Percentiles rank a stretch among this genome's conserved stretches.
phyloP scores from a whole-genome alignment of 30 jellyfish, hydroid and myxozoan species.

The Chironex yamaguchii region DNA sequence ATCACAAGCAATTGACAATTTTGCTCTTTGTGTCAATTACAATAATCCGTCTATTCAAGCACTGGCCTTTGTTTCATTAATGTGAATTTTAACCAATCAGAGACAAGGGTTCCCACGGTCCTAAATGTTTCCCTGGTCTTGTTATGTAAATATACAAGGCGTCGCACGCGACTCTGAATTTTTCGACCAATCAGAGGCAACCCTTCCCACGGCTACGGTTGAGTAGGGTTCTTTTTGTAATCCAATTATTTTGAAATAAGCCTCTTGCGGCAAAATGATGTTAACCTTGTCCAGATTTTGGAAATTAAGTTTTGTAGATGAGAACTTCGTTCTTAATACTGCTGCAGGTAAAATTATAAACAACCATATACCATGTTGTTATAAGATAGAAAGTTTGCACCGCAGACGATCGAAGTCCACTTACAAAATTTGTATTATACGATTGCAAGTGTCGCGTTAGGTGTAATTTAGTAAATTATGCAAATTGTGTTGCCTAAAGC shows the following conservation, averaged over 20 bases:
- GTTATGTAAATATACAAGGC: constrained; percentile 4
- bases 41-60: constrained; percentile 81
- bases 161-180: constrained; percentile 87
- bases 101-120: constrained; percentile 86
- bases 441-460: too few relatives aligned
- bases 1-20: neutral
- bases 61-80: constrained; percentile 58
- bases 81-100: constrained; percentile 76
- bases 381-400: too few relatives aligned
- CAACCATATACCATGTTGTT: too few relatives aligned
- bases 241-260: constrained; percentile 72
- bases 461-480: too few relatives aligned
- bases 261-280: constrained; percentile 67
- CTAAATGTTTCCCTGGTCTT: constrained; percentile 3
- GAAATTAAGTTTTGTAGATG: too few relatives aligned
- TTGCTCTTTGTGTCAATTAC: constrained; percentile 25
- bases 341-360: too few relatives aligned
- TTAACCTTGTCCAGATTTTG: neutral
- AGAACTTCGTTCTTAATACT: too few relatives aligned
- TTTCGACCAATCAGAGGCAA: constrained; percentile 78
- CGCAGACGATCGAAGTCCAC: too few relatives aligned
- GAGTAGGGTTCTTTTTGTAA: constrained; percentile 83
- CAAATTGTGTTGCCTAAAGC: too few relatives aligned
- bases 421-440: too few relatives aligned
- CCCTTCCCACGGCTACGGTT: constrained; percentile 97